Evolutionary conservation across 2,797 vertebrate genomes (phyloP).

Genomic region (Calcarius lapponicus): DNA sequence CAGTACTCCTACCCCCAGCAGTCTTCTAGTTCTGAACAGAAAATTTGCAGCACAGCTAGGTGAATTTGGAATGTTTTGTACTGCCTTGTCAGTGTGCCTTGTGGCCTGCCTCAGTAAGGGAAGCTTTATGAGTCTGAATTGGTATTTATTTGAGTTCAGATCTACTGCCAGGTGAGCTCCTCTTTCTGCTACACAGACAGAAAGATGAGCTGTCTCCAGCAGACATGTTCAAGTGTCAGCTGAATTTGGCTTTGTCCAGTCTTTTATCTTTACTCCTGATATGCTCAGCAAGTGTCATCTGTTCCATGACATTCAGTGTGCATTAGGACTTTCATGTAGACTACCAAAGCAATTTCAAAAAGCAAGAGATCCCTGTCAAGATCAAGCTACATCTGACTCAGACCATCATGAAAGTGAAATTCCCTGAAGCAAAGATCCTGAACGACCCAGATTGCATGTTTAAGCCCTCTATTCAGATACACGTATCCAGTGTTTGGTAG

Average conservation of each 20-base stretch:
- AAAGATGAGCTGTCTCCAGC: background rate
- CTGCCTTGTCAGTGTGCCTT: background rate
- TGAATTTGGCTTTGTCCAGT: background rate
- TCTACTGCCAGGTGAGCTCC: background rate
- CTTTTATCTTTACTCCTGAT: background rate
- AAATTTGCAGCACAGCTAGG: background rate
- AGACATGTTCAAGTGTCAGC: background rate
- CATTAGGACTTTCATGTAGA: background rate
- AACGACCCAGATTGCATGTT: background rate
- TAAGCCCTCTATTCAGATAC: background rate
- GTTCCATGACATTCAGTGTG: background rate
- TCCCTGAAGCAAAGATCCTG: background rate
- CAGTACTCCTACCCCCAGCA: background rate
- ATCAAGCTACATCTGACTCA: background rate
- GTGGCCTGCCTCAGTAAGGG: background rate
- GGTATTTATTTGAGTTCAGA: background rate
- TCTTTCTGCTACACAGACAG: background rate
- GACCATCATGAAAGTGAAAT: background rate
- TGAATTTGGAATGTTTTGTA: background rate
- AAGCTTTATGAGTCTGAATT: background rate
- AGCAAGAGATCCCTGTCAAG: background rate
- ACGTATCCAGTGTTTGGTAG: background rate
- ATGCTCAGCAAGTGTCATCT: background rate
- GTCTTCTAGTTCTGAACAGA: background rate
- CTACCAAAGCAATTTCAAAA: background rate